phyloP scores from a whole-genome alignment of 2,888 invertebrate genomes.

The Synergus itoensis region DNA sequence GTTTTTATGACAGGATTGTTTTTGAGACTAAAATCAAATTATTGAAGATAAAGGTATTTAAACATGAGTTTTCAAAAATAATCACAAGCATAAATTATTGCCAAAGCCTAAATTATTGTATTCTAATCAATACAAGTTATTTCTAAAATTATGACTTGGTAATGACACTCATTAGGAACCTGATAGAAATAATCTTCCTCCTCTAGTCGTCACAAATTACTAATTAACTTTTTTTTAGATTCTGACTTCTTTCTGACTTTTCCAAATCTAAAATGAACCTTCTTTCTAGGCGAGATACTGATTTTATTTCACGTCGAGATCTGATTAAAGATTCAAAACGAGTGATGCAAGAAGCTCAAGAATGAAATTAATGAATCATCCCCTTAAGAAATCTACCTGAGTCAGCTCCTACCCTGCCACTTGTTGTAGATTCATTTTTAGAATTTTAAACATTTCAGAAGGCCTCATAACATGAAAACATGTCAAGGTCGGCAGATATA shows the following conservation, averaged over 20 bases:
- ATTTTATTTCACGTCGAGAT: not conserved
- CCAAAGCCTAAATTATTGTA: too few relatives aligned
- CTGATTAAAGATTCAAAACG: not conserved
- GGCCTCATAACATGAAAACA: not conserved
- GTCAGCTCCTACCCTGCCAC: not conserved
- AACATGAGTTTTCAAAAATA: too few relatives aligned
- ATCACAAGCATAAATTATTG: too few relatives aligned
- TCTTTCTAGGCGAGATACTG: not conserved
- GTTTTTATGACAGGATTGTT: too few relatives aligned
- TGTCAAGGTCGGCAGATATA: not conserved
- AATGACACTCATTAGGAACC: conserved; percentile 22
- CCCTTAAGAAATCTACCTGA: conserved; percentile 17
- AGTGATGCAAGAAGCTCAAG: not conserved
- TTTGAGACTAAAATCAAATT: too few relatives aligned
- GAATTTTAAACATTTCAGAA: conserved; percentile 18
- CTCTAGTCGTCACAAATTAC: not conserved
- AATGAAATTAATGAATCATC: conserved; percentile 25
- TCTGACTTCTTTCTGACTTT: not conserved
- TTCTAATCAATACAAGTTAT: too few relatives aligned
- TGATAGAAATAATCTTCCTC: conserved; percentile 7
- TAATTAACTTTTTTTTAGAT: not conserved
- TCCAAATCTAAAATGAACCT: not conserved
- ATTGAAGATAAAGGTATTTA: too few relatives aligned
- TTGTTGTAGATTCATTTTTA: conserved; percentile 3
- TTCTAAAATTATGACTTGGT: conserved; percentile 4